phyloP scores from a whole-genome alignment of 2,888 invertebrate species.

The Neoscelio sp. region DNA sequence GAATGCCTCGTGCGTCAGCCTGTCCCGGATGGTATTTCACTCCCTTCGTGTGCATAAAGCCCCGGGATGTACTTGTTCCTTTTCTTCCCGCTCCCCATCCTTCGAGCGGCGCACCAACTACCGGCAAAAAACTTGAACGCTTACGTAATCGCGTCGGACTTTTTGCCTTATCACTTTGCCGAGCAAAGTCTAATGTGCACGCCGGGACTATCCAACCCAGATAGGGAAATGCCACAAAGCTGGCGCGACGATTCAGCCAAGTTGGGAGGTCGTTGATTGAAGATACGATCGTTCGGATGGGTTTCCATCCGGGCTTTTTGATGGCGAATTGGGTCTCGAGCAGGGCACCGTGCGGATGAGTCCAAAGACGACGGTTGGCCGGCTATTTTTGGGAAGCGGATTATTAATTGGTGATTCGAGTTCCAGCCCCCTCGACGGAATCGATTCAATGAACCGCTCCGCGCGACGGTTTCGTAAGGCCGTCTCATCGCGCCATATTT shows the following conservation, averaged over 20 bases:
- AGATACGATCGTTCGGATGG: no score
- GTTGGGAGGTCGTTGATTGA: no score
- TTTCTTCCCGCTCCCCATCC: slow-evolving; percentile 16
- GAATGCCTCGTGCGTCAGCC: slow-evolving; percentile 49
- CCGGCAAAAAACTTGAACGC: slow-evolving; percentile 55
- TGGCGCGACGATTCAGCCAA: no score
- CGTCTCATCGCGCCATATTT: slow-evolving; percentile 76
- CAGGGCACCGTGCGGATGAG: no score
- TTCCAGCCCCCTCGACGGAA: slow-evolving; percentile 47
- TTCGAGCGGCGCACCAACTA: neutral
- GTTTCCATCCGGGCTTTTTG: no score
- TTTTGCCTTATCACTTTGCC: slow-evolving; percentile 60
- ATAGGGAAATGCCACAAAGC: slow-evolving; percentile 18
- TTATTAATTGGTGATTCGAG: slow-evolving; percentile 6
- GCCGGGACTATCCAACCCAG: slow-evolving; percentile 48
- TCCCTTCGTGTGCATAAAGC: slow-evolving; percentile 35
- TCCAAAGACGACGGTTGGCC: no score
- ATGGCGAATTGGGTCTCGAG: no score
- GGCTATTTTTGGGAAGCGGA: slow-evolving; percentile 41
- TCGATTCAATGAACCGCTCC: slow-evolving; percentile 44
- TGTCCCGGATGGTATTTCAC: slow-evolving; percentile 63
- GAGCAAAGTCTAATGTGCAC: slow-evolving; percentile 63
- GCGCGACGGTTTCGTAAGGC: slow-evolving; percentile 68
- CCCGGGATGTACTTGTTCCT: slow-evolving; percentile 16
- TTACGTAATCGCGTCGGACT: slow-evolving; percentile 56